Conservation (phyloP, 1,140 invertebrate genomes). For the Dreissena polymorpha region DNA sequence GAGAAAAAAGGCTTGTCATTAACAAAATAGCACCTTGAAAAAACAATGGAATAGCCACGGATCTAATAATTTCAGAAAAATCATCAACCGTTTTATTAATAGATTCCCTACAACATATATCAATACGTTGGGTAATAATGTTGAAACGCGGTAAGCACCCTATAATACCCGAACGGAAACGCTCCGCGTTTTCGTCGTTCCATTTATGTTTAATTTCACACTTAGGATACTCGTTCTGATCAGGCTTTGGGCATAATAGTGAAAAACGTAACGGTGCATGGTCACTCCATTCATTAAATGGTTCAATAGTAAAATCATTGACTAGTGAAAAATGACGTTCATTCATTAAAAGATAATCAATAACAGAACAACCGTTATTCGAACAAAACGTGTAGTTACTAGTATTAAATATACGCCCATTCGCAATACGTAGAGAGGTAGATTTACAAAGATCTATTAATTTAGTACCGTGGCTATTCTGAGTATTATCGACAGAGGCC, state of each 20-base stretch:
- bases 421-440: constrained; percentile 3
- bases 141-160: not conserved
- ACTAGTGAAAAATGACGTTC: not conserved
- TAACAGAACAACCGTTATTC: constrained; percentile 2
- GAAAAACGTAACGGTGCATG: not conserved
- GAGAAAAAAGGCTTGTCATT: no score
- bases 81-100: no score
- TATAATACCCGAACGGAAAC: not conserved
- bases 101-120: constrained; percentile 9
- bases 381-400: constrained; percentile 8
- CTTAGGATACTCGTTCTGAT: not conserved
- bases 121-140: not conserved
- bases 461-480: constrained; percentile 3
- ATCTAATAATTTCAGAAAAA: no score
- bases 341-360: not conserved
- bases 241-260: no score
- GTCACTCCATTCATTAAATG: constrained; percentile 23
- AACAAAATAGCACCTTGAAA: no score
- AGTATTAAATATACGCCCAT: not conserved
- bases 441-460: constrained; percentile 24
- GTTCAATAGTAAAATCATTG: constrained; percentile 16
- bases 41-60: no score
- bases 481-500: constrained; percentile 8
- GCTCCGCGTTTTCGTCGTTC: not conserved
- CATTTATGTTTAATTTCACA: not conserved